Conservation (phyloP, 2,797 vertebrate species). For the Nyctibius grandis region DNA sequence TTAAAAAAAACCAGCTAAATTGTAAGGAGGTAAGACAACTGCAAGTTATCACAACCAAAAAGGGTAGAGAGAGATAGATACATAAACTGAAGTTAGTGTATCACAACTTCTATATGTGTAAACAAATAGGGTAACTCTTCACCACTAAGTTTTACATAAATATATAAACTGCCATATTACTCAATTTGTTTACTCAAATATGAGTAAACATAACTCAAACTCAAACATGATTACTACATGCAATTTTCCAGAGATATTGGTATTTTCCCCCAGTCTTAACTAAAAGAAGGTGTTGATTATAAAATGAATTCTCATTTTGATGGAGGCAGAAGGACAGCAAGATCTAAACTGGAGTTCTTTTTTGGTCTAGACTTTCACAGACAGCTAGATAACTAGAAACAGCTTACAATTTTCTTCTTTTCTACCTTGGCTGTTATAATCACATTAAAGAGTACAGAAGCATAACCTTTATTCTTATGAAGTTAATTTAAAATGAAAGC, state of each 20-base stretch:
- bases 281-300: neutral
- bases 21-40: neutral
- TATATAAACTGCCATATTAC: neutral
- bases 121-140: neutral
- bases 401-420: neutral
- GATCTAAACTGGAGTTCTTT: neutral
- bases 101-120: neutral
- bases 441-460: neutral
- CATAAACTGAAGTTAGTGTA: neutral
- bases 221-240: neutral
- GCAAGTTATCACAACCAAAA: neutral
- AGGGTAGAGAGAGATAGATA: neutral
- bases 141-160: neutral
- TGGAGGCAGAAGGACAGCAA: neutral
- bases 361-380: neutral
- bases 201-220: neutral
- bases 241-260: neutral
- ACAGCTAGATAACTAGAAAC: neutral
- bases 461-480: neutral
- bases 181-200: neutral
- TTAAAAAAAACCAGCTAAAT: neutral
- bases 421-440: neutral
- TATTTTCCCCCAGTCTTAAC: neutral
- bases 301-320: neutral
- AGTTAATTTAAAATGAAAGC: neutral